Evolutionary conservation across 53 echinoderm and acorn worm species (phyloP).

Genomic region (Paelopatides confundens): DNA sequence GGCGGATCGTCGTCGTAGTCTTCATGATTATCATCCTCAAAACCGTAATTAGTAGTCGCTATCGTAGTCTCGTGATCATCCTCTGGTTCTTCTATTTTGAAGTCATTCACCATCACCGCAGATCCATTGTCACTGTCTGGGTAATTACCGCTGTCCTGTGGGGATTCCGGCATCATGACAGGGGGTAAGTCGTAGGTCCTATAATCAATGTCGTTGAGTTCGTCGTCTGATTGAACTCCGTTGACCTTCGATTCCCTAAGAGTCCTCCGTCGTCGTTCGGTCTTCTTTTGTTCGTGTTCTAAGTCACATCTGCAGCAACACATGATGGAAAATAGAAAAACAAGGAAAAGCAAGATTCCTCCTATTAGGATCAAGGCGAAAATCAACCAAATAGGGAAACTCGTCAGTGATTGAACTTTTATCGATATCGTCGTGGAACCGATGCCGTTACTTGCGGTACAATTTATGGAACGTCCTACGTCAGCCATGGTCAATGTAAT

Average conservation of each 20-base stretch:
- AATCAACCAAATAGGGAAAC: slow-evolving; percentile 63
- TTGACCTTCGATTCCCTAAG: not conserved
- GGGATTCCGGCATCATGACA: slow-evolving; percentile 14
- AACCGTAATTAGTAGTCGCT: not conserved
- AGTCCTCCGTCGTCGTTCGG: slow-evolving; percentile 14
- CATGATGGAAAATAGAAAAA: slow-evolving; percentile 3
- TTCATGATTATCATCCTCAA: not conserved
- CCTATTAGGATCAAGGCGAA: slow-evolving; percentile 56
- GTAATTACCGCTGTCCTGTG: slow-evolving; percentile 23
- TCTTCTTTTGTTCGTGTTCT: slow-evolving; percentile 9
- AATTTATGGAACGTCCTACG: slow-evolving; percentile 5
- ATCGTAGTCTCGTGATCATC: not conserved
- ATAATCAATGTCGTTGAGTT: not conserved
- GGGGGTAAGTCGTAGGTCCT: slow-evolving; percentile 13
- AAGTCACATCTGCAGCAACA: slow-evolving; percentile 23
- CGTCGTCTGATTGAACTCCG: not conserved
- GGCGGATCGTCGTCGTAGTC: not conserved
- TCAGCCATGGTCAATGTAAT: not conserved
- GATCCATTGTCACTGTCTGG: slow-evolving; percentile 24
- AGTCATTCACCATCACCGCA: slow-evolving; percentile 15
- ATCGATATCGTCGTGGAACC: slow-evolving; percentile 1
- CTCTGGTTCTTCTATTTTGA: slow-evolving; percentile 47
- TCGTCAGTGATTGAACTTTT: slow-evolving; percentile 30
- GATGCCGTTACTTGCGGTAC: slow-evolving; percentile 14
- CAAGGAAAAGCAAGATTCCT: slow-evolving; percentile 46